Evolutionary conservation across 2,888 invertebrate genomes (phyloP).

Genomic region (Synanthedon vespiformis): DNA sequence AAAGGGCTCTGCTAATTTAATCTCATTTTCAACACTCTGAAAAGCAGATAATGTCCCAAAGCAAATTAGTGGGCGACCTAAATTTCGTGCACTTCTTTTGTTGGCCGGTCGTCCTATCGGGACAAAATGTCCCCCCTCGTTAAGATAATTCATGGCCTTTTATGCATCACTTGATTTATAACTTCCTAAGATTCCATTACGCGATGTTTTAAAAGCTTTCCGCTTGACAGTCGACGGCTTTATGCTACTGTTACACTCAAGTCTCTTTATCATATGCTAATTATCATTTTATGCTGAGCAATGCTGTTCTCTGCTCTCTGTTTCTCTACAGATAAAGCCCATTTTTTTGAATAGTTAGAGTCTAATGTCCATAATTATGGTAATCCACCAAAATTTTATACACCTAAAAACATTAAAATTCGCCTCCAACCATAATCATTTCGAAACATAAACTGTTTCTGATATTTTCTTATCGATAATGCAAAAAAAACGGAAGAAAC

Average conservation of each 20-base stretch:
- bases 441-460: too few relatives aligned
- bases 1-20: slow-evolving; percentile 5
- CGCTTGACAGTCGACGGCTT: slow-evolving; percentile 2
- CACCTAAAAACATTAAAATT: too few relatives aligned
- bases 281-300: too few relatives aligned
- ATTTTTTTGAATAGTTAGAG: too few relatives aligned
- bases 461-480: too few relatives aligned
- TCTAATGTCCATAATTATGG: too few relatives aligned
- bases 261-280: too few relatives aligned
- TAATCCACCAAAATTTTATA: too few relatives aligned
- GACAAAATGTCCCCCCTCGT: slow-evolving; percentile 6
- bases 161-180: slow-evolving; percentile 8
- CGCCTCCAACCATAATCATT: too few relatives aligned
- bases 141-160: slow-evolving; percentile 10
- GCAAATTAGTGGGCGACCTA: slow-evolving; percentile 10
- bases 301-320: too few relatives aligned
- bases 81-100: slow-evolving; percentile 9
- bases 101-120: not conserved
- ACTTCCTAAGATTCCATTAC: slow-evolving; percentile 7
- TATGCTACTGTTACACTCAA: not conserved
- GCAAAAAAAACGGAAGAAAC: too few relatives aligned
- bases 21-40: slow-evolving; percentile 4
- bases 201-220: slow-evolving; percentile 4
- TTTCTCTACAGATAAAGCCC: too few relatives aligned
- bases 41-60: slow-evolving; percentile 7